These are phyloP conservation scores for Sinotaia quadrata DNA, from an alignment of 2,888 invertebrate species.

Conservation along the genomic window DNA sequence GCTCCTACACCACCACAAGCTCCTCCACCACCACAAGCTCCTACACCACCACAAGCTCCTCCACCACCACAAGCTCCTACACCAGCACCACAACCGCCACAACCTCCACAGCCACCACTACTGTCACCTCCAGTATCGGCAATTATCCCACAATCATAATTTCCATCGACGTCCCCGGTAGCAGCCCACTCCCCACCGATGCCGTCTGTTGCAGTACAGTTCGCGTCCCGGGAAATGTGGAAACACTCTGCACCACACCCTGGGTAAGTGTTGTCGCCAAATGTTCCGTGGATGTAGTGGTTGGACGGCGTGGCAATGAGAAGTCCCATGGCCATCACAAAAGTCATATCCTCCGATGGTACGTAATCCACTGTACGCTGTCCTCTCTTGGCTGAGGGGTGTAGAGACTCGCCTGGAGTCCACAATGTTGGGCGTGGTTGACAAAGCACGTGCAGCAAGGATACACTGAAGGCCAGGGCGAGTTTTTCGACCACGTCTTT, in stretches of 20 bases:
- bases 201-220: slow-evolving; percentile 39
- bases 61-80: slow-evolving; percentile 20
- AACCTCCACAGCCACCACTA: slow-evolving; percentile 21
- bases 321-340: slow-evolving; percentile 73
- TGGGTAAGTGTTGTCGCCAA: slow-evolving; percentile 55
- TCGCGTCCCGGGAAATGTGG: slow-evolving; percentile 32
- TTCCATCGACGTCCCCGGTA: slow-evolving; percentile 5
- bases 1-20: slow-evolving; percentile 27
- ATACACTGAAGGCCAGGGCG: slow-evolving; percentile 72
- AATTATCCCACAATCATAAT: slow-evolving; percentile 19
- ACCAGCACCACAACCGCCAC: slow-evolving; percentile 20
- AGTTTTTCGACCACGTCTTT: slow-evolving; percentile 72
- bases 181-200: slow-evolving; percentile 44
- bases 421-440: slow-evolving; percentile 70
- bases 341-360: slow-evolving; percentile 63
- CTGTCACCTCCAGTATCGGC: slow-evolving; percentile 19
- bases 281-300: slow-evolving; percentile 56
- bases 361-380: slow-evolving; percentile 47
- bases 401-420: slow-evolving; percentile 34
- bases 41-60: slow-evolving; percentile 6
- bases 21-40: slow-evolving; percentile 27
- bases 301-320: slow-evolving; percentile 68
- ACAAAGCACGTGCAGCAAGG: slow-evolving; percentile 74
- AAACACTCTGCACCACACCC: slow-evolving; percentile 47
- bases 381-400: slow-evolving; percentile 31